phyloP scores from a whole-genome alignment of 2,113 vertebrate genomes.

The Oenanthe melanoleuca region DNA sequence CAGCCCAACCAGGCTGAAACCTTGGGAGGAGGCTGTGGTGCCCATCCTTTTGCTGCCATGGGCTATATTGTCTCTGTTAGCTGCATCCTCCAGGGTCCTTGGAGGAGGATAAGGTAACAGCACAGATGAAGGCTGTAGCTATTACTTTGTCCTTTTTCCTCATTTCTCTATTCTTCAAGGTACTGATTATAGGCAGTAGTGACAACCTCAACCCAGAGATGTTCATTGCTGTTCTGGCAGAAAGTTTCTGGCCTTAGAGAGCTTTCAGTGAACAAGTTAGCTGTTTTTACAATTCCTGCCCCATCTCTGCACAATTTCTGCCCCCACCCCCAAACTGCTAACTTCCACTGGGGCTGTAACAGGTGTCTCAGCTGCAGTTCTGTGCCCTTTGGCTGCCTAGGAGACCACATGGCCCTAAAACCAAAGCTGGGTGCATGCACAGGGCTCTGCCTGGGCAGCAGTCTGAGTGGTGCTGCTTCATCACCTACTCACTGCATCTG shows the following conservation, averaged over 20 bases:
- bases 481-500: neutral
- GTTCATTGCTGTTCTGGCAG: neutral
- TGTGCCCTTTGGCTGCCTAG: neutral
- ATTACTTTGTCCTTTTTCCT: neutral
- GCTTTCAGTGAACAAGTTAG: neutral
- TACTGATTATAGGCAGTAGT: neutral
- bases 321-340: neutral
- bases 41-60: neutral
- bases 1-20: neutral
- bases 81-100: neutral
- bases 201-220: neutral
- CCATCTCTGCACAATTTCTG: neutral
- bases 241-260: neutral
- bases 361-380: neutral
- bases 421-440: fast-evolving
- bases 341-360: neutral
- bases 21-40: neutral
- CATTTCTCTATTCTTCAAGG: neutral
- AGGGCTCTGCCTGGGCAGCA: neutral
- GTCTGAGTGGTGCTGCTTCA: neutral
- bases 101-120: neutral
- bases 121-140: neutral
- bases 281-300: neutral
- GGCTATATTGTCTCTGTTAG: neutral
- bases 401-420: neutral